Evolutionary conservation across 1,140 invertebrate genomes (phyloP).

Genomic region (Scylla paramamosain): DNA sequence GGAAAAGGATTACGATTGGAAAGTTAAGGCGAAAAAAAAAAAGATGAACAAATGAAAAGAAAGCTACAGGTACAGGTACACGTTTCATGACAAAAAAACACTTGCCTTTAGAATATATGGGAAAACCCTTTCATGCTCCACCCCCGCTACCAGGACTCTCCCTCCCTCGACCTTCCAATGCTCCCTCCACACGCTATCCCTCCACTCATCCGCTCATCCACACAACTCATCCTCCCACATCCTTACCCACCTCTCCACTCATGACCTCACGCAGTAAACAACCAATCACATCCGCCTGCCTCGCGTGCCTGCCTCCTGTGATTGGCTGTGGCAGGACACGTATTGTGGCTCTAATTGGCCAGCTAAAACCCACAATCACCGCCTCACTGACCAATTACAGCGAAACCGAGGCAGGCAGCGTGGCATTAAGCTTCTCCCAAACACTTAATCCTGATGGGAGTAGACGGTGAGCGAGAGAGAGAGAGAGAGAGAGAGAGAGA

Average conservation of each 20-base stretch:
- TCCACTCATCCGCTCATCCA: neutral
- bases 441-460: slow-evolving; percentile 21
- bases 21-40: neutral
- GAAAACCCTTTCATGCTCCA: too few relatives aligned
- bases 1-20: too few relatives aligned
- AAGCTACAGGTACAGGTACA: neutral
- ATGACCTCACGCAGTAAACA: neutral
- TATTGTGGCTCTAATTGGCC: slow-evolving; percentile 3
- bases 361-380: slow-evolving; percentile 1
- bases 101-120: too few relatives aligned
- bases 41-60: neutral
- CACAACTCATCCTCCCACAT: slow-evolving; percentile 10
- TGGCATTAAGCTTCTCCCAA: slow-evolving; percentile 1
- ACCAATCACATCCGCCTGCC: slow-evolving; percentile 1
- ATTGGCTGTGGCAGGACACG: slow-evolving; percentile 18
- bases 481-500: slow-evolving; percentile 45
- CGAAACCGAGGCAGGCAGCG: neutral
- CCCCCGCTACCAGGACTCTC: neutral
- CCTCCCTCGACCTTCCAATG: neutral
- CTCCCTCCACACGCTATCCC: neutral
- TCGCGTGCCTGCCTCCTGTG: slow-evolving; percentile 7
- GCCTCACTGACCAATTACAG: slow-evolving; percentile 19
- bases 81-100: too few relatives aligned
- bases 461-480: neutral
- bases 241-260: neutral